Evolutionary conservation across 2,797 vertebrate genomes (phyloP).

Genomic region (Sebastes diaconus): DNA sequence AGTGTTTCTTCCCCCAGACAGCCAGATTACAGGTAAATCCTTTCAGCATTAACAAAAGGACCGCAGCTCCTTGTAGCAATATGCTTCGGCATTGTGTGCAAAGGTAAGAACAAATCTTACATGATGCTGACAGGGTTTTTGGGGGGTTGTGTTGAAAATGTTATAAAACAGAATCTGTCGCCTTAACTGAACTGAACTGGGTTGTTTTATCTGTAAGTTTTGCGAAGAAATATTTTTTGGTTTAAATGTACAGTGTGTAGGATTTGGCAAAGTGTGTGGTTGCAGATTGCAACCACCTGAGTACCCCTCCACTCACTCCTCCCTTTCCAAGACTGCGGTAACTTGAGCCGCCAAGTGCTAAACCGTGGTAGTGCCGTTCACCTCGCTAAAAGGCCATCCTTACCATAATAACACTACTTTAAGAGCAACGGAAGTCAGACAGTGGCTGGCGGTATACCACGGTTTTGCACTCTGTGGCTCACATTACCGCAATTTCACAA

Average conservation of each 20-base stretch:
- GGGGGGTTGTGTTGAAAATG: constrained; percentile 10
- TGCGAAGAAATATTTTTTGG: neutral
- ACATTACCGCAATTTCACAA: too few species aligned
- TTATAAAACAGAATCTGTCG: neutral
- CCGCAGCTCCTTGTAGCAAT: constrained; percentile 36
- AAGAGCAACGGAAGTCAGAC: too few species aligned
- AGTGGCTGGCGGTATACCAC: too few species aligned
- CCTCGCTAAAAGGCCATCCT: too few species aligned
- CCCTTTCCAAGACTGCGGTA: too few species aligned
- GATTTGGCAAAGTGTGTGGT: neutral
- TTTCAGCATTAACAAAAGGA: constrained; percentile 62
- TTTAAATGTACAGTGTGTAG: neutral
- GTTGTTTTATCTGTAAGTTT: constrained; percentile 1
- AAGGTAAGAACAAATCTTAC: constrained; percentile 44
- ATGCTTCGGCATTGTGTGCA: constrained; percentile 39
- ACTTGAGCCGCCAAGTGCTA: rapidly evolving
- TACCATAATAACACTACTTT: too few species aligned
- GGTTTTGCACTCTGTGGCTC: too few species aligned
- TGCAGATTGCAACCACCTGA: neutral
- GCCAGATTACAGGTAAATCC: constrained; percentile 79
- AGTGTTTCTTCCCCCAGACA: constrained; percentile 56
- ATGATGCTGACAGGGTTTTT: neutral
- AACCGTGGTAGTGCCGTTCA: too few species aligned
- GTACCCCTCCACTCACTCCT: neutral
- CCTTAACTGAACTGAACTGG: neutral